A percentile compares a stretch with the other conserved stretches of the same genome.
Evolutionary conservation across 2,113 vertebrate species (phyloP).

Genomic region (Rhinichthys klamathensis): DNA sequence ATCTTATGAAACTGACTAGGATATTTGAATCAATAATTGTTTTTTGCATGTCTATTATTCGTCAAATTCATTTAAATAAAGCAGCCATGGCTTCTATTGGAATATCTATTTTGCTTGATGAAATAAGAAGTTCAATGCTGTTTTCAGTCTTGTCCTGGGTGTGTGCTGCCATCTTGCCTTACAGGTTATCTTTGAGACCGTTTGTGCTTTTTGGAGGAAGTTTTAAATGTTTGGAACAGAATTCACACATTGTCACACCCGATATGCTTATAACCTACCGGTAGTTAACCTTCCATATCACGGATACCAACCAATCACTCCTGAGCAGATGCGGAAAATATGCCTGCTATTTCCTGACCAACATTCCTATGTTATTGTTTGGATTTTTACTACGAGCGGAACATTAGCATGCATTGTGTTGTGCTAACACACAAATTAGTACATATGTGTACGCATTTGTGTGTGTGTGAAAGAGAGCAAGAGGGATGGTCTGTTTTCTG

Average conservation of each 20-base stretch:
- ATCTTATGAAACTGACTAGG: neutral
- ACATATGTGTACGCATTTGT: neutral
- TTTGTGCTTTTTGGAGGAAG: conserved; percentile 21
- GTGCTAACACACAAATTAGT: conserved; percentile 5
- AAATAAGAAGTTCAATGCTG: neutral
- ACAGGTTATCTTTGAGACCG: neutral
- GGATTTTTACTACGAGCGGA: conserved; percentile 52
- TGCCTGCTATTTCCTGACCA: conserved; percentile 68
- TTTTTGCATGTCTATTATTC: neutral
- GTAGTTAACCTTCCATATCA: conserved; percentile 24
- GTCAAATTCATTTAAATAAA: neutral
- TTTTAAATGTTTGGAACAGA: conserved; percentile 33
- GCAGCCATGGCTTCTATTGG: neutral
- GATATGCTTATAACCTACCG: conserved; percentile 26
- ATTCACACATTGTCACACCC: conserved; percentile 45
- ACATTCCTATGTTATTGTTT: conserved; percentile 68
- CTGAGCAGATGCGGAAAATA: conserved; percentile 65
- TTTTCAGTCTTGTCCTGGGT: neutral
- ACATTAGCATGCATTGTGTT: conserved; percentile 21
- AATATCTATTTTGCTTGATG: neutral
- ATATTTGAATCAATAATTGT: neutral
- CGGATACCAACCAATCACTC: conserved; percentile 19
- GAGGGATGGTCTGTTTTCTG: neutral
- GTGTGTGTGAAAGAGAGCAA: neutral
- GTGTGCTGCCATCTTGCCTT: neutral